A percentile compares a stretch with the other conserved stretches of the same genome.
phyloP scores from a whole-genome alignment of 92 coral and sea anemone genomes.

The Epizoanthus rinbou region DNA sequence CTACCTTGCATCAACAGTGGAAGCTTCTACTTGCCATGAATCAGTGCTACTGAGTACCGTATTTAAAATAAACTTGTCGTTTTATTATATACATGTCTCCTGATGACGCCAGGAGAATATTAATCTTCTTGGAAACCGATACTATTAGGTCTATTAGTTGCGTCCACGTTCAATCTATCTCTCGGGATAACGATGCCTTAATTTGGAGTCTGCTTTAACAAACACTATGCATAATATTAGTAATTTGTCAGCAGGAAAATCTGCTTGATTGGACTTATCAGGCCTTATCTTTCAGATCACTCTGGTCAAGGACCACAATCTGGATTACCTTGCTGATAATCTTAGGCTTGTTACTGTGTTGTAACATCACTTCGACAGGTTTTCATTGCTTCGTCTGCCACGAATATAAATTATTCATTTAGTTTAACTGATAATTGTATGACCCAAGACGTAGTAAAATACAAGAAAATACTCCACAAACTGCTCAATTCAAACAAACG shows the following conservation, averaged over 20 bases:
- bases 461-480: too few species aligned
- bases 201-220: background rate
- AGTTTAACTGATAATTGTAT: too few species aligned
- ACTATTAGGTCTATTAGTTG: background rate
- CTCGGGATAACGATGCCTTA: background rate
- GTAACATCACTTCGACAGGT: background rate
- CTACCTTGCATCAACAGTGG: background rate
- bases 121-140: too few species aligned
- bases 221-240: background rate
- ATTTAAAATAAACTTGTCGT: background rate
- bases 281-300: background rate
- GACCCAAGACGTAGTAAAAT: too few species aligned
- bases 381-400: too few species aligned
- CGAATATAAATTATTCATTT: background rate
- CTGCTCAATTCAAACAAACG: too few species aligned
- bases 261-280: background rate
- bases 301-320: too few species aligned
- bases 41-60: background rate
- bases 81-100: too few species aligned
- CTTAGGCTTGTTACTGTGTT: too few species aligned
- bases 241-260: constrained; percentile 17
- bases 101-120: too few species aligned
- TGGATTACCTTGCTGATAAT: too few species aligned
- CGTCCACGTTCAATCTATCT: constrained; percentile 1
- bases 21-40: background rate